Percentiles rank a stretch among this genome's conserved stretches.
phyloP scores from a whole-genome alignment of 1,140 invertebrate genomes.

The Ruditapes philippinarum region DNA sequence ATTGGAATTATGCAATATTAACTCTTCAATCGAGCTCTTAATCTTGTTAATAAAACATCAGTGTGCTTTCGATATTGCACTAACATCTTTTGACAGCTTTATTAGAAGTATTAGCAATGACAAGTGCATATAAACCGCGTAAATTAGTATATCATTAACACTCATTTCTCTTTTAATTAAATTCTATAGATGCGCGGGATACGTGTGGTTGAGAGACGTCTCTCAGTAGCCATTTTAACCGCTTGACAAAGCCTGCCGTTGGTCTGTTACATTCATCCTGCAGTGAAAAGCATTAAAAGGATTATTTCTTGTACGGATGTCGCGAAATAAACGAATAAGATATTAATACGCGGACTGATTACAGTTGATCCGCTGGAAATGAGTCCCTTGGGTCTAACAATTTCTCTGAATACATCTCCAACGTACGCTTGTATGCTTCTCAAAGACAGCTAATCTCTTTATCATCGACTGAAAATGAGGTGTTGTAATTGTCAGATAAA shows the following conservation, averaged over 20 bases:
- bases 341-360: constrained; percentile 50
- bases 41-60: constrained; percentile 21
- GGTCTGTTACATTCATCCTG: constrained; percentile 35
- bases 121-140: constrained; percentile 36
- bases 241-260: constrained; percentile 19
- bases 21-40: neutral
- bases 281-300: constrained; percentile 28
- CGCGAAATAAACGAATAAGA: constrained; percentile 39
- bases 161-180: constrained; percentile 52
- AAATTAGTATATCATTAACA: constrained; percentile 61
- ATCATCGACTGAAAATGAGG: neutral
- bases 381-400: constrained; percentile 9
- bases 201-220: constrained; percentile 53
- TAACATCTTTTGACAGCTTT: neutral
- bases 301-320: constrained; percentile 47
- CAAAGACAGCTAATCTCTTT: constrained; percentile 26
- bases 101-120: constrained; percentile 36
- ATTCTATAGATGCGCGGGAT: constrained; percentile 16
- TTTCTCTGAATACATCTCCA: neutral
- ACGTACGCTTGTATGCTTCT: neutral
- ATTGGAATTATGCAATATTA: constrained; percentile 36
- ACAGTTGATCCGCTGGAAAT: neutral
- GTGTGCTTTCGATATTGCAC: neutral
- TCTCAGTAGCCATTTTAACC: neutral
- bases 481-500: neutral